Evolutionary conservation across 2,113 vertebrate species (phyloP).

Genomic region (Callorhinus ursinus): DNA sequence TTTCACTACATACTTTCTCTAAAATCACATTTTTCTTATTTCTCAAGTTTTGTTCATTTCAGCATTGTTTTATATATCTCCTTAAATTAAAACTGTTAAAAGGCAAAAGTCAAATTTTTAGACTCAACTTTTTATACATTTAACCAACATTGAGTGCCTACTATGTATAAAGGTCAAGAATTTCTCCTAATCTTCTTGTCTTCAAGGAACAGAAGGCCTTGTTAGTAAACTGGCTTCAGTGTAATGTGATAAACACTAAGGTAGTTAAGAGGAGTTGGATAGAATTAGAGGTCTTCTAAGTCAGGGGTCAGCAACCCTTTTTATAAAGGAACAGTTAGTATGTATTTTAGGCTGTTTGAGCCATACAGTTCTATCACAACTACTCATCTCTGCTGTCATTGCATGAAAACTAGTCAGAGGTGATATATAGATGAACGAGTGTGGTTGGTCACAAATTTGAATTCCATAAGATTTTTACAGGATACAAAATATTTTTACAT

Average conservation of each 20-base stretch:
- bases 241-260: not conserved
- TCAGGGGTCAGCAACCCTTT: not conserved
- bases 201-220: not conserved
- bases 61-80: not conserved
- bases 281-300: not conserved
- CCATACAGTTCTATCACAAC: not conserved
- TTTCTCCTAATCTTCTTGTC: not conserved
- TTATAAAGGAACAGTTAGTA: not conserved
- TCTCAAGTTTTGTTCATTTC: constrained; percentile 14
- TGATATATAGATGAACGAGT: not conserved
- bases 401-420: not conserved
- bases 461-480: not conserved
- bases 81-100: constrained; percentile 26
- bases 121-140: not conserved
- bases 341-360: not conserved
- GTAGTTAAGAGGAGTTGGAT: not conserved
- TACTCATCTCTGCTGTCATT: not conserved
- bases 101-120: not conserved
- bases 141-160: not conserved
- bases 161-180: not conserved
- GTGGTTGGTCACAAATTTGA: not conserved
- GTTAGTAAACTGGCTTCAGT: not conserved
- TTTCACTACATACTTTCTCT: not conserved
- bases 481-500: not conserved
- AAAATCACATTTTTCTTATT: not conserved